Evolutionary conservation across 2,113 vertebrate species (phyloP), one percentile per base, ranked within the genome.

Genomic region (Climacteris rufus): DNA sequence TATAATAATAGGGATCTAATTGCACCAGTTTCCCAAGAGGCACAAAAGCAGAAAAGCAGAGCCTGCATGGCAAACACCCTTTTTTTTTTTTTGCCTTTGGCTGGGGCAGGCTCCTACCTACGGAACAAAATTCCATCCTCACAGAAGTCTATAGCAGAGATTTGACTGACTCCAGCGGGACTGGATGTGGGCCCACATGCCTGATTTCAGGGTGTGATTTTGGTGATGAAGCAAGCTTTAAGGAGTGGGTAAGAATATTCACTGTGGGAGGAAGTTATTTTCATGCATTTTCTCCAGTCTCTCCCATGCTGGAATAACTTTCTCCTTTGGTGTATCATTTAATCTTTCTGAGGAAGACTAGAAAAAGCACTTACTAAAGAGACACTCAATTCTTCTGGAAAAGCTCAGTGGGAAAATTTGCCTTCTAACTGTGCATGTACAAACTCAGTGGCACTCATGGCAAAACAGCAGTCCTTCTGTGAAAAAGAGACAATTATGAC

Each of bases 1-100:
- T 76, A 70, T 91, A 91, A 91, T 95, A 95, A 83, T 65, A 76
- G 82, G 42, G 70, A 90, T 94, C 75, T 96, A 91, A 96, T 95
- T 96, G 90, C 75, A 74, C 11, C 71, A 47, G 50, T 63, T 94
- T 93, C 91, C 96, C 71, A 19, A 77, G 85, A 79, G 94, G 75
- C 78, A 60, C 59, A 44, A 23, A 89, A 93, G 83, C 37, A 94
- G 69, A 77, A 94, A 89, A 83, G 87, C 91, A 96, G 87, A 88
- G 63, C 33, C 31, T 71, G 60, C 15, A 8, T 90, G 90, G 94
- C 96, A 96, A 96, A 96, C 85, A 92, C 92, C 79, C 71, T 81
- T 92, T 87, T 87, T 91, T 87, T 91, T 93, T 94, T 90, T 1
- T 0, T 3, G 53, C 90, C 71, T 94, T 66, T 94, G 85, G 87